Evolutionary conservation across 2,888 invertebrate species (phyloP), one percentile per base, ranked within the genome.

Genomic region (Cremastinae sp.): DNA sequence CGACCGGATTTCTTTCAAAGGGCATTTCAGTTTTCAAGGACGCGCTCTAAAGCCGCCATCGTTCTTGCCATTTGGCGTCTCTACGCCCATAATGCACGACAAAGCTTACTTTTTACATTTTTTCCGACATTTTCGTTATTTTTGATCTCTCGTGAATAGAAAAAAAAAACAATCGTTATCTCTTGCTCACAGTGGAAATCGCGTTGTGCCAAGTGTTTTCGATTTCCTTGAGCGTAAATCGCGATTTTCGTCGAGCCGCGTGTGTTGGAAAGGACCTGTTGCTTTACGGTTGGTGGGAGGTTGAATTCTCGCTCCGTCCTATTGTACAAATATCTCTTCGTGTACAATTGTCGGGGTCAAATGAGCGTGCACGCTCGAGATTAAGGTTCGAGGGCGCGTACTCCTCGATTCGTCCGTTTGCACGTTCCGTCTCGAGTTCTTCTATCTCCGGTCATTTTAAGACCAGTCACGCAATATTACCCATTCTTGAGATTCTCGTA

Each of bases 11-110:
- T 89, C 89, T 89, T 86, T 87, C 89, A 88, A 88, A 89, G 89
- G 89, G 88, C 88, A 89, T 89, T 89, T 89, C 87, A 88, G 87
- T 89, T 89, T 89, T 89, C 89, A 89, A 89, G 89, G 89, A 88
- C 89, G 87, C 83, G 84, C 81, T 75, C 79, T 81, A 82, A 81
- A 82, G 85, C 82, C 81, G 83, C 85, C 82, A 82, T 83, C 82
- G 82, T 79, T 78, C 12, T 28, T 55, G 41, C 73, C 66, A 64
- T 55, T 39, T 37, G 18, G 61, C 62, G 37, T 58, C 28, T 39
- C 22, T 22, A 4, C 66, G 73, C 64, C 10, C 8, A 16, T 69
- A 69, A 39, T 7, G 56, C 58, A 68, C 70, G 74, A 80, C 79
- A 79, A 80, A 83, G 81, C 79, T 49, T 16, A n/a, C 12, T n/a